phyloP scores from a whole-genome alignment of 2,888 invertebrate species.

The Sinodicranocentrus sp. region DNA sequence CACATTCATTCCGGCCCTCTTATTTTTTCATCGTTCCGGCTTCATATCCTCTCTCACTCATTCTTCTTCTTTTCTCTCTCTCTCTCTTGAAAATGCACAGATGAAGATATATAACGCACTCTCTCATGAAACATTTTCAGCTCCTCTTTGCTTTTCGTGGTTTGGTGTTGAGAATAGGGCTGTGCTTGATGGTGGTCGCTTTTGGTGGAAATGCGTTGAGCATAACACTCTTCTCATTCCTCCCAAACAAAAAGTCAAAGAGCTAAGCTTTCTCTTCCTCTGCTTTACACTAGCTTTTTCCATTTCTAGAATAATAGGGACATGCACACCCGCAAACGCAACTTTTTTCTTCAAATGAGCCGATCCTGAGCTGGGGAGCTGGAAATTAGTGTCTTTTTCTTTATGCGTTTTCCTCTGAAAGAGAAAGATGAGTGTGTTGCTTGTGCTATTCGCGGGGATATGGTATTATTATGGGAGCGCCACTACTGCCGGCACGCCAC shows the following conservation, averaged over 20 bases:
- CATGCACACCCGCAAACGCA: neutral
- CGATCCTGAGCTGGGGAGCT: slow-evolving; percentile 21
- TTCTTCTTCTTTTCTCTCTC: neutral
- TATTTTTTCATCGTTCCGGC: neutral
- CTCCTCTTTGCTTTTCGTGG: slow-evolving; percentile 6
- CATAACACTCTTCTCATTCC: slow-evolving; percentile 1
- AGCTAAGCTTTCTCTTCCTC: neutral
- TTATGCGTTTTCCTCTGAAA: neutral
- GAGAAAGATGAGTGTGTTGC: neutral
- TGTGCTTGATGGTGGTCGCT: neutral
- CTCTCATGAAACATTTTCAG: neutral
- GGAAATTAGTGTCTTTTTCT: slow-evolving; percentile 60
- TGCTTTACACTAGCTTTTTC: too few relatives aligned
- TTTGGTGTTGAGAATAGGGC: neutral
- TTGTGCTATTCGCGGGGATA: slow-evolving; percentile 22
- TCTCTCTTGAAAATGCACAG: neutral
- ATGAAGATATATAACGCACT: neutral
- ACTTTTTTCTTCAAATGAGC: slow-evolving; percentile 1
- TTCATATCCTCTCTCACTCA: neutral
- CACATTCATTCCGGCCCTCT: slow-evolving; percentile 11
- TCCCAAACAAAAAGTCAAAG: slow-evolving; percentile 6
- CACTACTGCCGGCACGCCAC: slow-evolving; percentile 34
- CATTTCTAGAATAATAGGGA: neutral
- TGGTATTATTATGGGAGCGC: slow-evolving; percentile 39
- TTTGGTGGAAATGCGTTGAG: neutral